Percentiles rank a stretch among this genome's conserved stretches.
Evolutionary conservation across 2,113 vertebrate genomes (phyloP).

Genomic region (Protobothrops flavoviridis): DNA sequence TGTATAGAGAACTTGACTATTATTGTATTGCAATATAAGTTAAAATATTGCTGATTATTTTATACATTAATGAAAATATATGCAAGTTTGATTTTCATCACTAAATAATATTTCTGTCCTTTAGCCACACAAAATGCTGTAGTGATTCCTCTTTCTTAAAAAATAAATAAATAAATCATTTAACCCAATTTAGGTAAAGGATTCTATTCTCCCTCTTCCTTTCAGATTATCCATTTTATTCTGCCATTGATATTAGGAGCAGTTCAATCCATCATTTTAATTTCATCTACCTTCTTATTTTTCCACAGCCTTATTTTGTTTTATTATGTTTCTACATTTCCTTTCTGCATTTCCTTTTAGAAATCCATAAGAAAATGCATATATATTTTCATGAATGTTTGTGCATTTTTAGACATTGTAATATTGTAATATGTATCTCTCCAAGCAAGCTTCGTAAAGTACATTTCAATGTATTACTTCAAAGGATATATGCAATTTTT

Average conservation of each 20-base stretch:
- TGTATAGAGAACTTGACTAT: background rate
- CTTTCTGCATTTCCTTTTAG: background rate
- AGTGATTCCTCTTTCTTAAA: background rate
- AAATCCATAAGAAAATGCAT: background rate
- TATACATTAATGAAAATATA: background rate
- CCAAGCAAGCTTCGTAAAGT: background rate
- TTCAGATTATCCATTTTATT: background rate
- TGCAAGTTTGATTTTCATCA: background rate
- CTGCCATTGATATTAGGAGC: background rate
- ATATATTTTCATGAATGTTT: background rate
- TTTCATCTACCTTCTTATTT: background rate
- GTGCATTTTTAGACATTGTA: background rate
- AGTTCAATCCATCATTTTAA: background rate
- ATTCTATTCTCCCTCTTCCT: background rate
- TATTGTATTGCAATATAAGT: background rate
- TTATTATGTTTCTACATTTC: background rate
- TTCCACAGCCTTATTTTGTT: background rate
- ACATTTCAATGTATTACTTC: background rate
- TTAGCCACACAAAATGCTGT: background rate
- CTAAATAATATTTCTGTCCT: background rate
- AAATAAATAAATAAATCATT: too few relatives aligned
- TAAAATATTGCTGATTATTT: background rate
- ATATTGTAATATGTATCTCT: background rate
- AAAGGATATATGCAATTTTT: background rate
- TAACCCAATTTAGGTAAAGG: background rate